Evolutionary conservation across 2,113 vertebrate genomes (phyloP), one percentile per base, ranked within the genome.

Genomic region (Xenopus borealis): DNA sequence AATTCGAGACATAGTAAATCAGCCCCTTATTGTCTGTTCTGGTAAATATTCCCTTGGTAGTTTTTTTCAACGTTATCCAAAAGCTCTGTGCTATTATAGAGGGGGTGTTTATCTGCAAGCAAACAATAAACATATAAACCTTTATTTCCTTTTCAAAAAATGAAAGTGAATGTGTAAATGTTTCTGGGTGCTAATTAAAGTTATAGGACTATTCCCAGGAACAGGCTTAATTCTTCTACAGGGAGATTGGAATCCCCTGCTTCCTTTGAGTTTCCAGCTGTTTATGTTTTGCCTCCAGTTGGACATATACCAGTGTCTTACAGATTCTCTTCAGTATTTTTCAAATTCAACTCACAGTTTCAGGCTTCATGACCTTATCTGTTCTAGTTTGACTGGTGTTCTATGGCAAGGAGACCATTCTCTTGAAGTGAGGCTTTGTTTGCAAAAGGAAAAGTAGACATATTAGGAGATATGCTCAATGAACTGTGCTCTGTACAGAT

Each of bases 11-110:
- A n/a, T n/a, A n/a, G n/a, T n/a, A n/a, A n/a, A n/a, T n/a, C n/a
- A n/a, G n/a, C n/a, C n/a, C n/a, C n/a, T n/a, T 75, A 76, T 76
- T 76, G 74, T 66, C 74, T 76, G 65, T 69, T 76, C 63, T 55
- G 55, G 69, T 27, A 76, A 76, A 76, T 52, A 52, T 76, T 64
- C 74, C 74, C 67, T 55, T 45, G 3, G 74, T 76, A 66, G 30
- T 52, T 65, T 66, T 64, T 69, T 58, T 70, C 59, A 63, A 76
- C 59, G 45, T 57, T 63, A 66, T 64, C 74, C 59, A 63, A 76
- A 76, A 55, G 66, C 74, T 66, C 74, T 76, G 53, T 62, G 58
- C 46, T 76, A 53, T 23, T 62, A 19, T 23, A 46, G 62, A 45
- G 50, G 66, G 74, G 74, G 66, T 57, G 58, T 40, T 40, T 68